A percentile compares a stretch with the other conserved stretches of the same genome.
These are phyloP conservation scores for Ladona fulva DNA, from an alignment of 1,140 invertebrate genomes.

Conservation along the genomic window DNA sequence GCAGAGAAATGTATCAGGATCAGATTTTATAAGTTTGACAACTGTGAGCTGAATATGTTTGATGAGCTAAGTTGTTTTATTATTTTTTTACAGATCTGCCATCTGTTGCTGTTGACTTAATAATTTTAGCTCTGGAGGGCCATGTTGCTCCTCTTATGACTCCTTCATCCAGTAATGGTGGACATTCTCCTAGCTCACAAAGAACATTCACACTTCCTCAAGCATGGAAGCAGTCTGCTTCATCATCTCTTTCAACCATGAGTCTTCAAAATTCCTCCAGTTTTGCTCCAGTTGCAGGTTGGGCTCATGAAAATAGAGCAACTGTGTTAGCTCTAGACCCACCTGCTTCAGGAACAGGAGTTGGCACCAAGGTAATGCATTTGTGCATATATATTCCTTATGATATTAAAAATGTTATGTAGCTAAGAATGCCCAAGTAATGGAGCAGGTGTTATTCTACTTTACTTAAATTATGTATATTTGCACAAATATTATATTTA, in stretches of 20 bases:
- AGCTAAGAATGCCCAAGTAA: too few species aligned
- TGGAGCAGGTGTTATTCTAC: too few species aligned
- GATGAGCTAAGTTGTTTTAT: too few species aligned
- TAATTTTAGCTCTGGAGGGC: slow-evolving; percentile 54
- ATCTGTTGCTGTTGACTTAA: slow-evolving; percentile 49
- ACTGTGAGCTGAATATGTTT: too few species aligned
- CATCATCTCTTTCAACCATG: slow-evolving; percentile 21
- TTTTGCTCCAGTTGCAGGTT: slow-evolving; percentile 32
- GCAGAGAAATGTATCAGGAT: too few species aligned
- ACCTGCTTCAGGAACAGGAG: slow-evolving; percentile 54
- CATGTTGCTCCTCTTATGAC: slow-evolving; percentile 30
- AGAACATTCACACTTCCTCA: not conserved
- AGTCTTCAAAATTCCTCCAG: slow-evolving; percentile 13
- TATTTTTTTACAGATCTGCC: slow-evolving; percentile 42
- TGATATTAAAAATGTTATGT: not conserved
- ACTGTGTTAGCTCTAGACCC: slow-evolving; percentile 75
- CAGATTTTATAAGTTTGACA: too few species aligned
- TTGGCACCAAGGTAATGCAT: slow-evolving; percentile 42
- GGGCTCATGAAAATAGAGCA: slow-evolving; percentile 63
- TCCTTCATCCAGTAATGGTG: not conserved
- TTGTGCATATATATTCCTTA: not conserved
- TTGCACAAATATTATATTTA: too few species aligned
- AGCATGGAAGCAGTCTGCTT: slow-evolving; percentile 11
- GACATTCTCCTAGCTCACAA: not conserved
- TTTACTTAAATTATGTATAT: too few species aligned